These are phyloP conservation scores for Erythrocercus mccallii DNA, from an alignment of 2,113 vertebrate genomes.

Conservation along the genomic window DNA sequence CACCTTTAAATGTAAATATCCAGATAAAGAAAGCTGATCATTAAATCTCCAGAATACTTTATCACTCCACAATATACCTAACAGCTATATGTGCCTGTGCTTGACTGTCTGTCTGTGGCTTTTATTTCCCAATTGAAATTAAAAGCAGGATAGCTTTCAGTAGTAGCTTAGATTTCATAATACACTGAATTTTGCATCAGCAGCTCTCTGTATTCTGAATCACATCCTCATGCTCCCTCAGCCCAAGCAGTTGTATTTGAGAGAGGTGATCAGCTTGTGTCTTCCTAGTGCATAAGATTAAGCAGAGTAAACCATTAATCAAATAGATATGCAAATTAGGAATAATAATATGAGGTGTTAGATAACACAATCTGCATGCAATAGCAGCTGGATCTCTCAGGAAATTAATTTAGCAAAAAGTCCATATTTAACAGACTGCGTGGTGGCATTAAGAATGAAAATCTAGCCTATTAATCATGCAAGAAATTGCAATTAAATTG, in stretches of 20 bases:
- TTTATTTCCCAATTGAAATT: neutral
- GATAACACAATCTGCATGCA: slow-evolving; percentile 57
- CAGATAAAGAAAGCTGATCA: neutral
- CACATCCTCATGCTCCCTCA: neutral
- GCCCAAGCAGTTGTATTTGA: slow-evolving; percentile 1
- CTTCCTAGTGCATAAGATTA: slow-evolving; percentile 47
- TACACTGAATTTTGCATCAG: neutral
- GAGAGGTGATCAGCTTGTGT: slow-evolving; percentile 16
- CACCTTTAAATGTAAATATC: neutral
- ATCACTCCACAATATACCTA: neutral
- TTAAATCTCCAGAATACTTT: neutral
- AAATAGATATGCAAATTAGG: slow-evolving; percentile 68
- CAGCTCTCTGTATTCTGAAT: neutral
- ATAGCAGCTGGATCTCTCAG: slow-evolving; percentile 67
- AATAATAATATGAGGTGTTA: slow-evolving; percentile 64
- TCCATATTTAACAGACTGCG: slow-evolving; percentile 55
- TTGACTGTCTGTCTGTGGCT: neutral
- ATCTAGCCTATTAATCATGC: slow-evolving; percentile 70
- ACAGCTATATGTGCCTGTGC: neutral
- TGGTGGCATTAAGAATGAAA: slow-evolving; percentile 66
- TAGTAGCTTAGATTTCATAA: neutral
- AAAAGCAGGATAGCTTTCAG: neutral
- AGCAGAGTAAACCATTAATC: slow-evolving; percentile 68
- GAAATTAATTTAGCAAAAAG: slow-evolving; percentile 72
- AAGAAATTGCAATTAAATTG: slow-evolving; percentile 62